Conservation (phyloP, 2,113 vertebrate species). For the Murina feae region DNA sequence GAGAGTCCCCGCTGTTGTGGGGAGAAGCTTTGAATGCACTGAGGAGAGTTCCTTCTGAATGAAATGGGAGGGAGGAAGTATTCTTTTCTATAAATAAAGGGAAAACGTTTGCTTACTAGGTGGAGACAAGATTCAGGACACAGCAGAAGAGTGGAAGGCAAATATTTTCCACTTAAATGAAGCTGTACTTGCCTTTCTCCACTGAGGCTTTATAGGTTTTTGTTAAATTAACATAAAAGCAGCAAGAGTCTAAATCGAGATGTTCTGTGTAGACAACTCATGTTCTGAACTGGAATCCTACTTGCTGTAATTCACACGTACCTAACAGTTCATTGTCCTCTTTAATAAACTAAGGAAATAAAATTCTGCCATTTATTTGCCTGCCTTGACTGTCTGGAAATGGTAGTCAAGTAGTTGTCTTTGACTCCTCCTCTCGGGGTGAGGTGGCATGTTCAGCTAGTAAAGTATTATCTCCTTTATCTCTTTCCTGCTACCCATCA, state of each 20-base stretch:
- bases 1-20: background rate
- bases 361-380: background rate
- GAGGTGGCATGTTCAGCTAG: background rate
- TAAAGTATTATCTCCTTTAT: background rate
- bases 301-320: background rate
- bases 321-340: conserved; percentile 50
- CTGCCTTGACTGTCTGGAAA: background rate
- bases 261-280: background rate
- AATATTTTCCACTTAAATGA: conserved; percentile 43
- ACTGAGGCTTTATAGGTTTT: background rate
- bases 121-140: conserved; percentile 37
- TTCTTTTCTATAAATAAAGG: conserved; percentile 44
- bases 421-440: background rate
- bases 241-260: conserved; percentile 30
- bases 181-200: conserved; percentile 46
- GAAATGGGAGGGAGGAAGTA: background rate
- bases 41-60: conserved; percentile 36
- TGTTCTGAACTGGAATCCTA: background rate
- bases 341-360: conserved; percentile 80
- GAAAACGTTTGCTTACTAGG: background rate
- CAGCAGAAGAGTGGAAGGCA: conserved; percentile 27
- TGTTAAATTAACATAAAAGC: background rate
- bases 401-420: background rate
- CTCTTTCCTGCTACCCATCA: background rate
- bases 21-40: conserved; percentile 22